These are phyloP conservation scores for Alloscopus bannaensis DNA, from an alignment of 2,888 invertebrate genomes.

Conservation along the genomic window DNA sequence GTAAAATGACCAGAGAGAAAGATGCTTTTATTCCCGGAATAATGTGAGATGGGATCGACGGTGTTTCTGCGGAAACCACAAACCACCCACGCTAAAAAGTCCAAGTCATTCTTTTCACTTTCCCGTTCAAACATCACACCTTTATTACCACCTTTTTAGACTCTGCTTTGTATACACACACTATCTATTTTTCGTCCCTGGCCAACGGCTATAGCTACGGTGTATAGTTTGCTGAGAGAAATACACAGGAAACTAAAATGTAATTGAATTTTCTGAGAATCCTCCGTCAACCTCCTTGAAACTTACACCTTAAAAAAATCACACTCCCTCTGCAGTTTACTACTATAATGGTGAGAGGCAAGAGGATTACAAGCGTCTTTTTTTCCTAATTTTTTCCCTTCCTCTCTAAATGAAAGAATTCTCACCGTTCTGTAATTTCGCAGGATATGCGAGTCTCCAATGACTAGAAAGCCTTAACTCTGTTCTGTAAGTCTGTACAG, in stretches of 20 bases:
- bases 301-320: slow-evolving; percentile 48
- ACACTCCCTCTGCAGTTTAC: slow-evolving; percentile 15
- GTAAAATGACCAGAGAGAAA: slow-evolving; percentile 38
- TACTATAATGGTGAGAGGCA: slow-evolving; percentile 31
- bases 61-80: slow-evolving; percentile 60
- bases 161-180: not conserved
- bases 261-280: slow-evolving; percentile 63
- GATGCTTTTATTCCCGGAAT: not conserved
- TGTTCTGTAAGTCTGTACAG: too few species aligned
- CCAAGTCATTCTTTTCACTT: slow-evolving; percentile 49
- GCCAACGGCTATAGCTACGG: too few species aligned
- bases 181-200: slow-evolving; percentile 10
- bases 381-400: not conserved
- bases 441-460: too few species aligned
- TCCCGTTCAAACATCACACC: slow-evolving; percentile 50
- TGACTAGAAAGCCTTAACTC: too few species aligned
- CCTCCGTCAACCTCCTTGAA: slow-evolving; percentile 39
- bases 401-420: not conserved
- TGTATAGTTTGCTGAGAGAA: too few species aligned
- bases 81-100: slow-evolving; percentile 62
- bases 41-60: slow-evolving; percentile 18
- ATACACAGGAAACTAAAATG: slow-evolving; percentile 46
- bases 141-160: slow-evolving; percentile 48
- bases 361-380: slow-evolving; percentile 26
- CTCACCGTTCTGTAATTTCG: slow-evolving; percentile 16